A percentile compares a stretch with the other conserved stretches of the same genome.
phyloP scores from a whole-genome alignment of 2,888 invertebrate genomes.

The Nysson spinosus region DNA sequence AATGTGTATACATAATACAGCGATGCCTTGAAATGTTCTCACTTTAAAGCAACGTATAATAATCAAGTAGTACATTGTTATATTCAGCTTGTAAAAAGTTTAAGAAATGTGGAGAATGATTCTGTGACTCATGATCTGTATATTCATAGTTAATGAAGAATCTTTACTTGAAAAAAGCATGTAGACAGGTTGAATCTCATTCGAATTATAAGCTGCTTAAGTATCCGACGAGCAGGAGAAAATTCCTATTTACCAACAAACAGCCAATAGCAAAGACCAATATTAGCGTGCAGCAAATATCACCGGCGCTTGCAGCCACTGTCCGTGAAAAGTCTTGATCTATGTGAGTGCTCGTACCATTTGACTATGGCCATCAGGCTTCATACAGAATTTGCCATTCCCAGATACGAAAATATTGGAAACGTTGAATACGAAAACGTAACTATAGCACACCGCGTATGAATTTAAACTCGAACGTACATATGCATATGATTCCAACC shows the following conservation, averaged over 20 bases:
- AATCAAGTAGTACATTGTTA: no score
- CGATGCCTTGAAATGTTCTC: slow-evolving; percentile 7
- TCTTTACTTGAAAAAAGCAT: slow-evolving; percentile 18
- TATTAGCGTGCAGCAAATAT: slow-evolving; percentile 57
- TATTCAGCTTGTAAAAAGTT: no score
- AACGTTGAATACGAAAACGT: slow-evolving; percentile 1
- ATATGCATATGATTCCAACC: no score
- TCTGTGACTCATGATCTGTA: no score
- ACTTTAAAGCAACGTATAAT: slow-evolving; percentile 3
- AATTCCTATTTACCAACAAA: slow-evolving; percentile 59
- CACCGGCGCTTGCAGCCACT: slow-evolving; percentile 24
- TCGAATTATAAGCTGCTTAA: slow-evolving; percentile 23
- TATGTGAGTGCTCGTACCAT: slow-evolving; percentile 14
- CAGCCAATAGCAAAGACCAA: slow-evolving; percentile 56
- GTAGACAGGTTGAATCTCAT: slow-evolving; percentile 22
- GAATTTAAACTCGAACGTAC: no score
- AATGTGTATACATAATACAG: background rate
- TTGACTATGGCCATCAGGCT: slow-evolving; percentile 8
- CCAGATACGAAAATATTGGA: background rate
- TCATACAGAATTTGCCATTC: slow-evolving; percentile 23
- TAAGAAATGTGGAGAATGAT: no score
- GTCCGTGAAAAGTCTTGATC: slow-evolving; percentile 50
- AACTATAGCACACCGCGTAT: no score
- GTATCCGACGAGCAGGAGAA: slow-evolving; percentile 39
- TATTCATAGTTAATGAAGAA: no score